These are phyloP conservation scores for Dinoponera quadriceps DNA, from an alignment of 1,140 invertebrate genomes.

Conservation along the genomic window DNA sequence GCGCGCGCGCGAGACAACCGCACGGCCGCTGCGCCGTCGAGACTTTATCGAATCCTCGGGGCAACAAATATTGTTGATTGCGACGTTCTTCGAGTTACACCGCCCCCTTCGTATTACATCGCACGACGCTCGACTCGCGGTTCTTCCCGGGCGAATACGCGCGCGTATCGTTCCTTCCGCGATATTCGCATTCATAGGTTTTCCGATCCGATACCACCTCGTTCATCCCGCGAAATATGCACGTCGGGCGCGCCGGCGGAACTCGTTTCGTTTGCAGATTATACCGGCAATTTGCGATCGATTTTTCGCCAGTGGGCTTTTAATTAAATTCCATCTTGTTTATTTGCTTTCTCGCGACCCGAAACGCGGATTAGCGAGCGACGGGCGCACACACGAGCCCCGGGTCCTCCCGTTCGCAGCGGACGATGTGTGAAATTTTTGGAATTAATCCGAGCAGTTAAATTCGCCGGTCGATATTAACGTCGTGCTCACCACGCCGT, in stretches of 20 bases:
- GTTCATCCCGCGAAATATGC: too few relatives aligned
- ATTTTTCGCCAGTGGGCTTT: too few relatives aligned
- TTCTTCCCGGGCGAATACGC: neutral
- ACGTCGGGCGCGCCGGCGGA: too few relatives aligned
- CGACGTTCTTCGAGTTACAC: neutral
- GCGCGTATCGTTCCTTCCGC: conserved; percentile 3
- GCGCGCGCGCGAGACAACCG: neutral
- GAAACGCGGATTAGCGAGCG: too few relatives aligned
- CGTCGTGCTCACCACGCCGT: neutral
- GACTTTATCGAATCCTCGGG: conserved; percentile 58
- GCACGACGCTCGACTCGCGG: neutral
- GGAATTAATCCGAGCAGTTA: neutral
- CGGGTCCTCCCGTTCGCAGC: too few relatives aligned
- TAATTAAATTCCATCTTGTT: too few relatives aligned
- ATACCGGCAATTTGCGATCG: too few relatives aligned
- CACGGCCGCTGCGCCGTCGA: neutral
- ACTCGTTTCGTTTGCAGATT: too few relatives aligned
- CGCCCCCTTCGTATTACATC: neutral
- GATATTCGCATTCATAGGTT: conserved; percentile 18
- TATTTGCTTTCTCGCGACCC: too few relatives aligned
- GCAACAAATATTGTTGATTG: conserved; percentile 57
- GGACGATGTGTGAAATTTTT: neutral
- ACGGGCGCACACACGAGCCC: too few relatives aligned
- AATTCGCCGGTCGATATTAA: neutral
- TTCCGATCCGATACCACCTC: neutral